A percentile compares a stretch with the other conserved stretches of the same genome.
Conservation (phyloP, 2,888 invertebrate genomes). For the Bombylius major region DNA sequence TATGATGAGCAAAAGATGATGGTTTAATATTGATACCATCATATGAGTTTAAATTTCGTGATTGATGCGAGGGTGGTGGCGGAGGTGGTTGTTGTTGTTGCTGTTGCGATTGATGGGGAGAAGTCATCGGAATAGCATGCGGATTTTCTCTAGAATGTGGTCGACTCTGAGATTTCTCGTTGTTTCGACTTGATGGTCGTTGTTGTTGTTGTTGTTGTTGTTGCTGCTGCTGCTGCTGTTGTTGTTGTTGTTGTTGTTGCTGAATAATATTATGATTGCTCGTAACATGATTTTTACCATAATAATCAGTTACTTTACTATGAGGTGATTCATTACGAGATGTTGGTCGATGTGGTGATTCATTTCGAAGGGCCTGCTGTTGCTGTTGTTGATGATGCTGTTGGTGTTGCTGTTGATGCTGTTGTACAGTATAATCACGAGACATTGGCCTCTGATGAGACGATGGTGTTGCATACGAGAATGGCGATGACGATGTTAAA, state of each 20-base stretch:
- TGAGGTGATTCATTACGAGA: conserved; percentile 28
- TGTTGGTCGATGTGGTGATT: conserved; percentile 25
- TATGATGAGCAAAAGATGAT: conserved; percentile 35
- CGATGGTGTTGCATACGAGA: conserved; percentile 13
- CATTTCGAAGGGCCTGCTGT: conserved; percentile 20
- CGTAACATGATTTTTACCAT: conserved; percentile 21
- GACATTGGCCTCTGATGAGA: conserved; percentile 17
- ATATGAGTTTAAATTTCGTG: conserved; percentile 15
- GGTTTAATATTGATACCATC: conserved; percentile 25
- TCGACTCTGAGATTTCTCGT: conserved; percentile 25
- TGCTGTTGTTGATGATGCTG: conserved; percentile 13
- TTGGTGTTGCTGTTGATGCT: conserved; percentile 13
- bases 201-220: conserved; percentile 2
- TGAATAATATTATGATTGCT: conserved; percentile 6
- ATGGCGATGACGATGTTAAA: conserved; percentile 5
- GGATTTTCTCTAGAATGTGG: conserved; percentile 30
- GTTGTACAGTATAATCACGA: conserved; percentile 18
- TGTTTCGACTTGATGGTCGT: conserved; percentile 24
- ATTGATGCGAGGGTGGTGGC: not conserved
- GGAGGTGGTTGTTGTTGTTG: conserved; percentile 2
- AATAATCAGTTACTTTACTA: conserved; percentile 23
- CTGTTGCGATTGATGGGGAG: conserved; percentile 16
- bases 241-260: conserved; percentile 7
- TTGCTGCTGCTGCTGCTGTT: conserved; percentile 9
- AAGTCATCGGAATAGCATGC: conserved; percentile 13